Evolutionary conservation across 2,113 vertebrate species (phyloP).

Genomic region (Halichoerus grypus): DNA sequence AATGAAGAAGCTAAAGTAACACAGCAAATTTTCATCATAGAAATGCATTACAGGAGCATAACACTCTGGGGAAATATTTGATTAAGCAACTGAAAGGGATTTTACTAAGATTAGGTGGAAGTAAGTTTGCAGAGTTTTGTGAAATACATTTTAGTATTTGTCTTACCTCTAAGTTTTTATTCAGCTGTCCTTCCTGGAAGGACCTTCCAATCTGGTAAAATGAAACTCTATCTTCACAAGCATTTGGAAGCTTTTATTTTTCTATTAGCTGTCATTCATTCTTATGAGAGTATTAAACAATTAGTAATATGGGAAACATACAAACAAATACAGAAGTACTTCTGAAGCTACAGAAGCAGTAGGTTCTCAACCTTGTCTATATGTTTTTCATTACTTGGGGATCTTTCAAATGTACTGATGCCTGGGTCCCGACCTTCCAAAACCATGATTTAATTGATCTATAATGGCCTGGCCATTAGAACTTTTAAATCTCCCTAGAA

Average conservation of each 20-base stretch:
- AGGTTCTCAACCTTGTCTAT: not conserved
- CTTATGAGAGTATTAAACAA: not conserved
- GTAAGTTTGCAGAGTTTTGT: not conserved
- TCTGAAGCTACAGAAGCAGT: not conserved
- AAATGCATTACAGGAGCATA: not conserved
- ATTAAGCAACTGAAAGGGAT: not conserved
- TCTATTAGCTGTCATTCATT: not conserved
- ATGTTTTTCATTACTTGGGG: not conserved
- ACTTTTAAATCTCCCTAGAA: not conserved
- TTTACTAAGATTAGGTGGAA: not conserved
- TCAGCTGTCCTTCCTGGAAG: not conserved
- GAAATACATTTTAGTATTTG: not conserved
- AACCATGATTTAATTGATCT: not conserved
- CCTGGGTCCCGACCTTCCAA: not conserved
- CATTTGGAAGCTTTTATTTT: conserved; percentile 25
- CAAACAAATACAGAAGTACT: not conserved
- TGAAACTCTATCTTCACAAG: not conserved
- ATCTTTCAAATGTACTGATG: not conserved
- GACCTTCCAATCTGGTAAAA: not conserved
- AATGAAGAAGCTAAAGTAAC: not conserved
- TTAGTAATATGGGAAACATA: not conserved
- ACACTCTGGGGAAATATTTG: not conserved
- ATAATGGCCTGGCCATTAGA: not conserved
- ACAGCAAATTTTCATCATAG: not conserved
- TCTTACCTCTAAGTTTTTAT: not conserved